Evolutionary conservation across 1,140 invertebrate species (phyloP).

Genomic region (Cyclina sinensis): DNA sequence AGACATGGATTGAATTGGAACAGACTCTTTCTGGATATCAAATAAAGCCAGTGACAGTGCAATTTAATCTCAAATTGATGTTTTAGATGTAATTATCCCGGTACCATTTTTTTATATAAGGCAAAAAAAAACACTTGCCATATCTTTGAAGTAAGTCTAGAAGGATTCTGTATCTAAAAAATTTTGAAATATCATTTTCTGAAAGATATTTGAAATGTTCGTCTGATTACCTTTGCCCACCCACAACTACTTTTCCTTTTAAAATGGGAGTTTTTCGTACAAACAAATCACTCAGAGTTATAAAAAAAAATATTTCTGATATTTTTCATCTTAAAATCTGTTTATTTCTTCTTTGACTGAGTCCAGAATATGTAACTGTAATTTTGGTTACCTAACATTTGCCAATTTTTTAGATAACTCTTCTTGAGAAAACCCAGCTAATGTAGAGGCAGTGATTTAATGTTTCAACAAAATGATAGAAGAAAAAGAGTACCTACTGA

Average conservation of each 20-base stretch:
- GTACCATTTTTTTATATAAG: too few relatives aligned
- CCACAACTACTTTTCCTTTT: neutral
- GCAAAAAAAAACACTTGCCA: too few relatives aligned
- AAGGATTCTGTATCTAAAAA: neutral
- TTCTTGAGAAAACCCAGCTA: neutral
- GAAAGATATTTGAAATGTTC: neutral
- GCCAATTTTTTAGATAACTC: neutral
- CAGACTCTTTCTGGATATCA: too few relatives aligned
- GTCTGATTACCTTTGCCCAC: neutral
- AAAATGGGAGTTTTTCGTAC: neutral
- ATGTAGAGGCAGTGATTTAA: neutral
- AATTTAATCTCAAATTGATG: too few relatives aligned
- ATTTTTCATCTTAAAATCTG: neutral
- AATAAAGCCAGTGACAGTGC: too few relatives aligned
- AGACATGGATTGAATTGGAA: too few relatives aligned
- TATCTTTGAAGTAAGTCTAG: too few relatives aligned
- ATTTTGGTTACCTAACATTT: slow-evolving; percentile 6
- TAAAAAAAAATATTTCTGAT: neutral
- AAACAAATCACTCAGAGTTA: neutral
- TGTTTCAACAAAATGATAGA: neutral
- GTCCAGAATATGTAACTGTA: slow-evolving; percentile 2
- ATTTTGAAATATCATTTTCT: neutral
- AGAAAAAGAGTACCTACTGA: neutral
- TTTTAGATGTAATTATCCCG: too few relatives aligned
- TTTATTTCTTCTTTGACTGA: slow-evolving; percentile 42